Base-by-base conservation (phyloP, 2,797 vertebrate genomes). In the Pantherophis alleghaniensis region DNA sequence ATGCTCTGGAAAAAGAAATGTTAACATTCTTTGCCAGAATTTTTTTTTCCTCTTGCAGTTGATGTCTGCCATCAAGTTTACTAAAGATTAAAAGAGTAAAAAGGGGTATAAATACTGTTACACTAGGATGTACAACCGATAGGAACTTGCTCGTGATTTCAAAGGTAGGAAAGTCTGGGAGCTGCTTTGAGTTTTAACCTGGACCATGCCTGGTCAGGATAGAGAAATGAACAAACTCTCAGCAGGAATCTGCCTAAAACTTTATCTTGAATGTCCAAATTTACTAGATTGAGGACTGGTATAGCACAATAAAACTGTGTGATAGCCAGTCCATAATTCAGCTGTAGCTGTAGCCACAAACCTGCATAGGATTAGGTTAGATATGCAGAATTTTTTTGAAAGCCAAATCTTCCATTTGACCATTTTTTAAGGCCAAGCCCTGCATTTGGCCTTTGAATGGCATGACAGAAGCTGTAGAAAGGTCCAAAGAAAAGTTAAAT, bases 11-110 rank as follows among this genome's bases (percentile, higher is more conserved):
- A 94, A 3, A 89, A 59, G 11, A 93, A 93, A 94, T 90, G 7
- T 47, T 66, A 95, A 89, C 51, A 89, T 0, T 88, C 74, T 95
- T 94, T 94, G 5, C 20, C 42, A 90, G 9, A 94, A 0, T 0
- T 89, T 92, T 91, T 91, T n/a, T 10, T 3, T 1, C 79, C 94
- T 93, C 61, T 47, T 59, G 10, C 37, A 94, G 89, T 51, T 91
- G 90, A 1, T 28, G 12, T 79, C 92, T 92, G 57, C 5, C 92
- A 51, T 94, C 92, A 83, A 87, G 22, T 93, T n/a, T 60, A 69
- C 88, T 57, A 88, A 12, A 94, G 26, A 95, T 7, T 63, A 92
- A 95, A 93, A 95, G 32, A 95, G 60, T 24, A 93, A 95, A 93
- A 95, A 91, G 92, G 93, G 7, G 1, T 83, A 88, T 86, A 93